Evolutionary conservation across 2,113 vertebrate genomes (phyloP).

Genomic region (Campylomormyrus numenius): DNA sequence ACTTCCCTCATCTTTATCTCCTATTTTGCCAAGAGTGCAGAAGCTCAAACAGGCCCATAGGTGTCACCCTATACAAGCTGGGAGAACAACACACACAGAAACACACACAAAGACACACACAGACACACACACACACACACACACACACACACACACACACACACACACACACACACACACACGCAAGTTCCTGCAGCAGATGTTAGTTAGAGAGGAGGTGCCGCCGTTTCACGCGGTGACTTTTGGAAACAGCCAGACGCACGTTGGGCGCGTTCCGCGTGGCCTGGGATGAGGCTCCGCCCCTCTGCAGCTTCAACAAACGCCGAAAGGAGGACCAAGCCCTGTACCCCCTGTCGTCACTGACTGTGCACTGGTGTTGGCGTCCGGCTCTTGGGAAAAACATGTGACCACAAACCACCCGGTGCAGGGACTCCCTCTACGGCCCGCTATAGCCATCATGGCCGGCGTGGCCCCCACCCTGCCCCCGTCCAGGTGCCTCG

Average conservation of each 20-base stretch:
- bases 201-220: slow-evolving; percentile 11
- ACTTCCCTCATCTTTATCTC: not conserved
- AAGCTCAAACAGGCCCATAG: slow-evolving; percentile 61
- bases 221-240: not conserved
- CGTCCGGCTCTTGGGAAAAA: not conserved
- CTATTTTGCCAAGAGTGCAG: slow-evolving; percentile 48
- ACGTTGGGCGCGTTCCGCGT: not conserved
- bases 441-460: not conserved
- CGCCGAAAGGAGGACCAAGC: not conserved
- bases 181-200: not conserved
- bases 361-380: not conserved
- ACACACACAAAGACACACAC: not conserved
- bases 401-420: not conserved
- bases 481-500: not conserved
- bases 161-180: slow-evolving; percentile 28
- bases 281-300: not conserved
- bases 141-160: slow-evolving; percentile 30
- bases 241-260: not conserved
- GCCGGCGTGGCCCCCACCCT: not conserved
- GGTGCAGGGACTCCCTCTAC: not conserved
- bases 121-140: slow-evolving; percentile 30
- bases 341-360: not conserved
- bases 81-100: slow-evolving; percentile 46
- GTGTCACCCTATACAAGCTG: slow-evolving; percentile 75
- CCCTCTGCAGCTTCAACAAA: not conserved